phyloP scores from a whole-genome alignment of 2,113 vertebrate species.

The Panthera uncia region DNA sequence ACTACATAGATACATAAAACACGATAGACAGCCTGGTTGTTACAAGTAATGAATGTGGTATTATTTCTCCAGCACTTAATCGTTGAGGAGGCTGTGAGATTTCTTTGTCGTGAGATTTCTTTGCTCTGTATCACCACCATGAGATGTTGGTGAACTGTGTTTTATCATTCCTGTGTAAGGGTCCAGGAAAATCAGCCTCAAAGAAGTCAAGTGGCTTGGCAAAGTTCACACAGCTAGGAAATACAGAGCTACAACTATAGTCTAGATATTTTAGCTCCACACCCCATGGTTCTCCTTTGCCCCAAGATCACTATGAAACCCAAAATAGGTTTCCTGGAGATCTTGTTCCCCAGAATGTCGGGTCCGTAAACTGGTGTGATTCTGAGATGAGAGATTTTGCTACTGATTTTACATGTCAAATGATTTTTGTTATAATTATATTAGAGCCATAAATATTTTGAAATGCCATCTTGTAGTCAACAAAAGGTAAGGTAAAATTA shows the following conservation, averaged over 20 bases:
- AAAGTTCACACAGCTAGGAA: neutral
- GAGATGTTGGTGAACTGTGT: neutral
- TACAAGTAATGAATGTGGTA: neutral
- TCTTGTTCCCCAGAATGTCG: neutral
- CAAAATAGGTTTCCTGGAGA: neutral
- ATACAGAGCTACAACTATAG: neutral
- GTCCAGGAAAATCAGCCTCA: neutral
- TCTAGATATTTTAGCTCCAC: neutral
- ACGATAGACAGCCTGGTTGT: neutral
- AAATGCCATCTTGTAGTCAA: neutral
- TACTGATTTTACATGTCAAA: neutral
- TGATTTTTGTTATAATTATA: neutral
- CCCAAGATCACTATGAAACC: neutral
- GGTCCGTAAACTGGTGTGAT: neutral
- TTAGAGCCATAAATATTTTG: slow-evolving; percentile 10
- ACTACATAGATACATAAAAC: neutral
- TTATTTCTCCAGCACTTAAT: neutral
- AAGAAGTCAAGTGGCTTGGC: neutral
- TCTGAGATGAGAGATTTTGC: neutral
- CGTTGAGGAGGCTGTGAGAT: neutral
- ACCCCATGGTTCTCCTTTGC: neutral
- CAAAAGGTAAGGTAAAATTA: slow-evolving; percentile 25
- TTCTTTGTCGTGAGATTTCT: neutral
- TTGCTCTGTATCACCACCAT: neutral
- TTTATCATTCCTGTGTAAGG: neutral